These are phyloP conservation scores for Xenentodon cancila DNA, from an alignment of 2,797 vertebrate species.

Conservation along the genomic window DNA sequence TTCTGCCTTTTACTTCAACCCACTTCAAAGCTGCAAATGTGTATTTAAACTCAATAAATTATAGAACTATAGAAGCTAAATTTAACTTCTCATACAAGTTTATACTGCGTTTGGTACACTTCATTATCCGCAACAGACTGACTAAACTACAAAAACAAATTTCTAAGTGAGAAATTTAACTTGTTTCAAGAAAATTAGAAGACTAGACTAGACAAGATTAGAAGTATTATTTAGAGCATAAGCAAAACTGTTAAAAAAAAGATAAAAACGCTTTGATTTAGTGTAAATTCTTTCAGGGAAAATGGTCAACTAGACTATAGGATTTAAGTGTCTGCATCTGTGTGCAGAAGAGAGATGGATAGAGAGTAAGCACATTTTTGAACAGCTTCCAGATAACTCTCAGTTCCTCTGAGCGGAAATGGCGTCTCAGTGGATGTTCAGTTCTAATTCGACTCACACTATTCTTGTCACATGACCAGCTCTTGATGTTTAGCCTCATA, in stretches of 20 bases:
- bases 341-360: conserved; percentile 15
- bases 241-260: background rate
- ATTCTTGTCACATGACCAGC: conserved; percentile 28
- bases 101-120: no score
- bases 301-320: conserved; percentile 8
- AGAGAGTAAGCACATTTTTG: conserved; percentile 55
- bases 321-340: conserved; percentile 29
- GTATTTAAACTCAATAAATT: no score
- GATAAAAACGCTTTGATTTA: background rate
- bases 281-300: background rate
- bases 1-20: background rate
- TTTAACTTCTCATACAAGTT: no score
- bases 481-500: conserved; percentile 22
- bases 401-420: conserved; percentile 70
- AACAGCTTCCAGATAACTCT: conserved; percentile 60
- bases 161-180: no score
- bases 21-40: no score
- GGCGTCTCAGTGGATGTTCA: conserved; percentile 67
- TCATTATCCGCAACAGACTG: no score
- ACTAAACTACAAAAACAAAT: no score
- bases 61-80: no score
- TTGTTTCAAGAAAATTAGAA: no score
- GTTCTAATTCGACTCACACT: conserved; percentile 44
- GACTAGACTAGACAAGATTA: no score
- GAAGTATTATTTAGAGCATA: no score